These are phyloP conservation scores for Scaptomyza parva DNA, from an alignment of 2,888 invertebrate genomes.

Conservation along the genomic window DNA sequence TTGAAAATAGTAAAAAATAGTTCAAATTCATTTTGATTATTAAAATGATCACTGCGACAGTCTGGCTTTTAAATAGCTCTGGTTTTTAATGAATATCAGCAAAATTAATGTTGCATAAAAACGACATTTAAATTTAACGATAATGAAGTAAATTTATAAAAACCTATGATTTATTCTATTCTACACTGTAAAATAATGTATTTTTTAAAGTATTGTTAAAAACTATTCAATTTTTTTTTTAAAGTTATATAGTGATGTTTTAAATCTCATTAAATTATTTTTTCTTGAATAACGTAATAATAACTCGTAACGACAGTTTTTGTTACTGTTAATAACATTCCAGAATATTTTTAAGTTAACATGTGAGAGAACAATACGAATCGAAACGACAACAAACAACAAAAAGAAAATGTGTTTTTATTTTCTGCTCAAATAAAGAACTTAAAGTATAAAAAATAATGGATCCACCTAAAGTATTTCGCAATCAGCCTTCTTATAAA, in stretches of 20 bases:
- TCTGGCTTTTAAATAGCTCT: constrained; percentile 1
- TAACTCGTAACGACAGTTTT: not conserved
- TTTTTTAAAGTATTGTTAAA: too few relatives aligned
- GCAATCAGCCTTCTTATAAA: constrained; percentile 72
- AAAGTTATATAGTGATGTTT: too few relatives aligned
- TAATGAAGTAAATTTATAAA: not conserved
- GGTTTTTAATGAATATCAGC: not conserved
- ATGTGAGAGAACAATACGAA: not conserved
- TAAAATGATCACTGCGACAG: not conserved
- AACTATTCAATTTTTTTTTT: too few relatives aligned
- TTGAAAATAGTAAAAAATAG: not conserved
- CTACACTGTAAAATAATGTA: not conserved
- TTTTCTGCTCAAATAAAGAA: not conserved
- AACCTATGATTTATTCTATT: not conserved
- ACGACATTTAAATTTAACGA: constrained; percentile 15
- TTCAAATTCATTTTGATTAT: constrained; percentile 35
- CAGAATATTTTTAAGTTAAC: not conserved
- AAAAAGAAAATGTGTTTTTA: not conserved
- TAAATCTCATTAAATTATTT: too few relatives aligned
- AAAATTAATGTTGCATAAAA: constrained; percentile 52
- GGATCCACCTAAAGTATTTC: constrained; percentile 51
- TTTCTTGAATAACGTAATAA: not conserved
- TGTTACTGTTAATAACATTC: constrained; percentile 24
- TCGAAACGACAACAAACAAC: constrained; percentile 12
- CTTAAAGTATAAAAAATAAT: constrained; percentile 12